Conservation (phyloP, 2,113 vertebrate genomes). For the Tetraodon nigroviridis region DNA sequence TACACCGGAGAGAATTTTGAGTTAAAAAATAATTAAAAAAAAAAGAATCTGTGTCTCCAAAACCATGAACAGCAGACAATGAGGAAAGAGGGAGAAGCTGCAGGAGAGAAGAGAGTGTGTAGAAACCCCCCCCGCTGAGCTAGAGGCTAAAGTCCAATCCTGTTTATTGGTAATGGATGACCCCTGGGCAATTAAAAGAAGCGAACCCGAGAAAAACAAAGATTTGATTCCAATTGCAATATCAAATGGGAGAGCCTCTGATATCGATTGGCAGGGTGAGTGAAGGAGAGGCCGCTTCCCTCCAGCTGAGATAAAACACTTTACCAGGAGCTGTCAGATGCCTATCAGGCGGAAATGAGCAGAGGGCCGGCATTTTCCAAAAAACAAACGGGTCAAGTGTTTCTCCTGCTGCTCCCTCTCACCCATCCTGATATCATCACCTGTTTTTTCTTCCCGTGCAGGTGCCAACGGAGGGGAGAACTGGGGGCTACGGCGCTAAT, state of each 20-base stretch:
- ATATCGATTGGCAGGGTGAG: constrained; percentile 62
- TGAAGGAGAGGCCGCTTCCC: constrained; percentile 68
- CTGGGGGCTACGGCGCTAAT: not conserved
- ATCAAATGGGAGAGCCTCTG: constrained; percentile 56
- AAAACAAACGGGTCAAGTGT: constrained; percentile 77
- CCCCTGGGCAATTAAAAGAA: constrained; percentile 68
- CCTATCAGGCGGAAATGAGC: constrained; percentile 77
- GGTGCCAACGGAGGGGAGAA: constrained; percentile 56
- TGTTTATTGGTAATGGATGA: constrained; percentile 61
- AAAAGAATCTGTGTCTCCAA: too few relatives aligned
- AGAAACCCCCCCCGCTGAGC: constrained; percentile 46
- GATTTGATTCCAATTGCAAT: constrained; percentile 33
- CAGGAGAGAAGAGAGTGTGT: constrained; percentile 2
- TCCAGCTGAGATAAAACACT: constrained; percentile 70
- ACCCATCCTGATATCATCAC: constrained; percentile 57
- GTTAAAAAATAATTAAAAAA: constrained; percentile 36
- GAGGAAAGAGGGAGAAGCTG: too few relatives aligned
- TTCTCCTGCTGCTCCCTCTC: constrained; percentile 21
- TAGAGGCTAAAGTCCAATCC: constrained; percentile 49
- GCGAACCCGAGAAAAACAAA: constrained; percentile 57
- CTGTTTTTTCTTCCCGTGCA: constrained; percentile 59
- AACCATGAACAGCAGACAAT: too few relatives aligned
- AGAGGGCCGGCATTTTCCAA: constrained; percentile 66
- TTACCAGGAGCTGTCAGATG: constrained; percentile 73
- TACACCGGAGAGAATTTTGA: constrained; percentile 57